A percentile compares a stretch with the other conserved stretches of the same genome.
phyloP scores from a whole-genome alignment of 2,888 invertebrate species.

The Orthosia cruda region DNA sequence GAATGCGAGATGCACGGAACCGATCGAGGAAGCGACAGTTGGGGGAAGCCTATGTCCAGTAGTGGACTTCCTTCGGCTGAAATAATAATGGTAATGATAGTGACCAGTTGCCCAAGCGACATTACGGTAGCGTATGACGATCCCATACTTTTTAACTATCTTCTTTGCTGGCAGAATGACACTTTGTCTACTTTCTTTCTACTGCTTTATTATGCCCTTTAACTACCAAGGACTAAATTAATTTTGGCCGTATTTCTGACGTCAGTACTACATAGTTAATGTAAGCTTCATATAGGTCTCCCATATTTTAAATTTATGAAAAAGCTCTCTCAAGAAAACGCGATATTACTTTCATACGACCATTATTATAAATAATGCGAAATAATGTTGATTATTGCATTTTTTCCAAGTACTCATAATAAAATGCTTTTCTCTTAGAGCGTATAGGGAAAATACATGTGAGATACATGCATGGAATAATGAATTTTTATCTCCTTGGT shows the following conservation, averaged over 20 bases:
- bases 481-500: constrained; percentile 11
- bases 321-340: not conserved
- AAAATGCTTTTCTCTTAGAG: constrained; percentile 36
- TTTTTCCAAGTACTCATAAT: constrained; percentile 50
- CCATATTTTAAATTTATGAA: not conserved
- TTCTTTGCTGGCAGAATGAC: not conserved
- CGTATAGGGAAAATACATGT: constrained; percentile 12
- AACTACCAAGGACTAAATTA: not conserved
- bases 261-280: not conserved
- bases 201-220: no score
- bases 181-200: not conserved
- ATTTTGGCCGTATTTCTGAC: not conserved
- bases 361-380: constrained; percentile 40
- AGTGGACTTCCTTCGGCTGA: no score
- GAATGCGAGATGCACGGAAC: no score
- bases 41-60: no score
- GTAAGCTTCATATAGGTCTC: not conserved
- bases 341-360: constrained; percentile 19
- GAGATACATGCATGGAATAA: constrained; percentile 44
- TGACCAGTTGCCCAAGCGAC: no score
- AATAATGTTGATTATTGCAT: constrained; percentile 50
- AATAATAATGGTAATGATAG: no score
- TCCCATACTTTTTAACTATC: not conserved
- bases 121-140: no score
- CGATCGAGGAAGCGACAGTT: no score